These are phyloP conservation scores for Lepidothrix coronata DNA, from an alignment of 2,113 vertebrate species.

Conservation along the genomic window DNA sequence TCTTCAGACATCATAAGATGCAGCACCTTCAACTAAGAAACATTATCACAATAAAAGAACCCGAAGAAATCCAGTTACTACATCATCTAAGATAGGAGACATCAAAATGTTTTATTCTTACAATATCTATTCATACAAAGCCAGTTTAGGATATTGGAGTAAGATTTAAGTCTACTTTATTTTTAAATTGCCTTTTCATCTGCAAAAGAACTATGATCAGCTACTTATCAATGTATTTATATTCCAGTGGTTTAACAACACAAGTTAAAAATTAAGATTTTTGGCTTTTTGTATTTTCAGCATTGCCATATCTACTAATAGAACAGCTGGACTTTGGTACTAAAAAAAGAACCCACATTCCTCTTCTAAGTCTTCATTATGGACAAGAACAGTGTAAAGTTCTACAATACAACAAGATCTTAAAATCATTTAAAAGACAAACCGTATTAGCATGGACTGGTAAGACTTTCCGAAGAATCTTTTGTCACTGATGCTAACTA, in stretches of 20 bases:
- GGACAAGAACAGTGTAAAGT: background rate
- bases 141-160: background rate
- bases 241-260: background rate
- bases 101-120: background rate
- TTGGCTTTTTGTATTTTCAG: background rate
- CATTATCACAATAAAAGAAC: background rate
- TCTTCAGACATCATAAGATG: background rate
- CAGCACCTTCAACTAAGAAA: background rate
- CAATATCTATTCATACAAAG: background rate
- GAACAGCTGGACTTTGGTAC: background rate
- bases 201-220: background rate
- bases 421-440: background rate
- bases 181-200: slow-evolving; percentile 37
- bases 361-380: background rate
- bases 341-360: background rate
- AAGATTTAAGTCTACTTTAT: slow-evolving; percentile 29
- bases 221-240: background rate
- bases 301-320: background rate
- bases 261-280: background rate
- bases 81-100: slow-evolving; percentile 32
- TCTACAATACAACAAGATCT: background rate
- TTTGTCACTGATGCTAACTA: background rate
- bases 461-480: background rate
- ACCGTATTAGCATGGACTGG: background rate
- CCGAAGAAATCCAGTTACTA: slow-evolving; percentile 31